Evolutionary conservation across 1,140 invertebrate species (phyloP), one percentile per base, ranked within the genome.

Genomic region (Bombus sylvicola): DNA sequence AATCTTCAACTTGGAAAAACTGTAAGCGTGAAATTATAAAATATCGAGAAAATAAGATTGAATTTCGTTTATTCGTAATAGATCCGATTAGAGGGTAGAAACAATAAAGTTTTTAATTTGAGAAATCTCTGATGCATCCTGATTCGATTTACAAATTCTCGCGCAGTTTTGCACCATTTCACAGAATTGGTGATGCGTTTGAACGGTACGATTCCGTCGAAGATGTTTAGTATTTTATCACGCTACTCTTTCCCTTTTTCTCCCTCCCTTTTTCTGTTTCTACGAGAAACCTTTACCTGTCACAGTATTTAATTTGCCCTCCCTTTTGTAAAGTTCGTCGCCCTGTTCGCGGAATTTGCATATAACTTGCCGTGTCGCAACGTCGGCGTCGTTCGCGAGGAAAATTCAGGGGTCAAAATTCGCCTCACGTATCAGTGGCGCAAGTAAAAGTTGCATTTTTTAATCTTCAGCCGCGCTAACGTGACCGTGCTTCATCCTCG

Each of bases 331-430:
- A 76, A 62, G 72, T 83, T 76, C 34, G 18, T 31, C 18, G 66
- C 28, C 18, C 57, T 34, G 69, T 43, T 73, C 80, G 22, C 43
- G 12, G 34, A 83, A 83, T 83, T 83, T 83, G 73, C 81, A 77
- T 83, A 41, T 9, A 83, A 83, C 72, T 59, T 39, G 59, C 31
- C n/a, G 68, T 34, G 73, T 72, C 68, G 66, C 76, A 31, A 9
- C n/a, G 39, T n/a, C 62, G 59, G 47, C 6, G 47, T 22, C 47
- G 47, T 53, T 53, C 47, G 47, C 47, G 18, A 53, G n/a, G 6
- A 25, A 84, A 84, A 84, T 71, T 78, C 83, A 79, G 79, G 68
- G 59, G 39, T 39, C 62, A 59, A 78, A n/a, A 84, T 69, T 72
- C 82, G 10, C 53, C n/a, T 84, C 75, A 79, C 83, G 75, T 84